Evolutionary conservation across 2,888 invertebrate species (phyloP).

Genomic region (Hyppa rectilinea): DNA sequence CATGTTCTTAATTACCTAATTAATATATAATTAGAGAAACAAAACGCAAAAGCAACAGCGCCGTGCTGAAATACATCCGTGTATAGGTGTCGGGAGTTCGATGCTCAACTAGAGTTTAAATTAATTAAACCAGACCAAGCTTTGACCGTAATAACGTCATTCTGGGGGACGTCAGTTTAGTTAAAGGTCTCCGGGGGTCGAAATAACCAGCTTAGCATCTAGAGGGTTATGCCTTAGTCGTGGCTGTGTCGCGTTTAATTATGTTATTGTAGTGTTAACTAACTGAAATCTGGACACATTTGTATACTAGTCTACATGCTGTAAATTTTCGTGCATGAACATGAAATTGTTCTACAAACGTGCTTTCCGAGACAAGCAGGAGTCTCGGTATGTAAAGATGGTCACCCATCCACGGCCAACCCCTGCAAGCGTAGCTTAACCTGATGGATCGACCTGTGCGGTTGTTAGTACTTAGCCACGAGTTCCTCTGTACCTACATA

Average conservation of each 20-base stretch:
- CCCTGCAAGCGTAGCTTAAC: background rate
- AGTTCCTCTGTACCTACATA: no score
- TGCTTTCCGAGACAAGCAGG: no score
- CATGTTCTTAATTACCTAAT: constrained; percentile 40
- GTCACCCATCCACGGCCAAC: background rate
- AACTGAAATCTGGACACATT: constrained; percentile 1
- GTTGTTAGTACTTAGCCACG: background rate
- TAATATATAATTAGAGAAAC: constrained; percentile 5
- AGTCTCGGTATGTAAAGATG: no score
- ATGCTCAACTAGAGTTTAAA: constrained; percentile 70
- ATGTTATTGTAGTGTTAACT: constrained; percentile 50
- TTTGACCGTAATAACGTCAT: constrained; percentile 78
- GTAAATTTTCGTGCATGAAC: background rate
- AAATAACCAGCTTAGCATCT: constrained; percentile 62
- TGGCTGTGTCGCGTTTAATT: constrained; percentile 52
- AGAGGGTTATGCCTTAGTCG: constrained; percentile 53
- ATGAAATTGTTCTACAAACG: constrained; percentile 17
- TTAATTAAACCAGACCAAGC: constrained; percentile 78
- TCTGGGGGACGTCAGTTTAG: constrained; percentile 67
- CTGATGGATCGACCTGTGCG: background rate
- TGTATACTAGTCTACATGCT: background rate
- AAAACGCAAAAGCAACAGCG: constrained; percentile 21
- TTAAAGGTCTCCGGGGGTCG: constrained; percentile 66
- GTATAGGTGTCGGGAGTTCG: constrained; percentile 70
- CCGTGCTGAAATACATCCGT: constrained; percentile 48